Conservation (phyloP, 2,113 vertebrate species). For the Nannobrachium achirus region DNA sequence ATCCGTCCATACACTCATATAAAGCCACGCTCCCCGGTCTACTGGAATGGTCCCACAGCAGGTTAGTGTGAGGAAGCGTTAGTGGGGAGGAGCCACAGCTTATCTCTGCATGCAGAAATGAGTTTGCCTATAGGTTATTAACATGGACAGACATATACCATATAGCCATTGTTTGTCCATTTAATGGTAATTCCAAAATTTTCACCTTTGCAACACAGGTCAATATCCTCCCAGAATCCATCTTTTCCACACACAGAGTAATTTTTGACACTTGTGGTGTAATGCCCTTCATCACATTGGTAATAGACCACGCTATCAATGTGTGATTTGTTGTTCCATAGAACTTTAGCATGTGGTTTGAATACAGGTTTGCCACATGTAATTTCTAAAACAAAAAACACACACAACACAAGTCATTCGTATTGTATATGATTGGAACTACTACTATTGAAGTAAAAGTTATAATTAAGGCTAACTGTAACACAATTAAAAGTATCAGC, state of each 20-base stretch:
- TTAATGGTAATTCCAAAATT: not conserved
- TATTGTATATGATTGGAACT: too few species aligned
- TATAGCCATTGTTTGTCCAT: not conserved
- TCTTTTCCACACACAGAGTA: slow-evolving; percentile 64
- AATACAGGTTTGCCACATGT: slow-evolving; percentile 55
- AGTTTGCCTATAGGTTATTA: slow-evolving; percentile 6
- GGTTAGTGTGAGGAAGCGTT: slow-evolving; percentile 60
- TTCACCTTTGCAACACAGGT: slow-evolving; percentile 78
- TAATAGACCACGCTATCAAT: slow-evolving; percentile 60
- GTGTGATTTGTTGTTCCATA: slow-evolving; percentile 55
- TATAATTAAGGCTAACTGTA: too few species aligned
- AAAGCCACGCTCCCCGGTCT: slow-evolving; percentile 53
- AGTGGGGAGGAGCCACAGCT: slow-evolving; percentile 66
- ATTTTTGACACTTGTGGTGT: slow-evolving; percentile 48
- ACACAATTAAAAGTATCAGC: too few species aligned
- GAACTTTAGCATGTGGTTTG: slow-evolving; percentile 45
- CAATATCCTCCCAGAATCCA: slow-evolving; percentile 72
- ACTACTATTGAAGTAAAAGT: too few species aligned
- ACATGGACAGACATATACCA: not conserved
- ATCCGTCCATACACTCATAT: slow-evolving; percentile 70
- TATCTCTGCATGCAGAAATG: slow-evolving; percentile 72
- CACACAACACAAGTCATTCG: slow-evolving; percentile 31
- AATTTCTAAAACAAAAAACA: slow-evolving; percentile 67
- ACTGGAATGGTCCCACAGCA: slow-evolving; percentile 62
- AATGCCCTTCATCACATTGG: slow-evolving; percentile 66